Percentiles rank a stretch among this genome's conserved stretches.
Conservation (phyloP, 53 echinoderm and acorn worm genomes). For the Stichopus horrens region DNA sequence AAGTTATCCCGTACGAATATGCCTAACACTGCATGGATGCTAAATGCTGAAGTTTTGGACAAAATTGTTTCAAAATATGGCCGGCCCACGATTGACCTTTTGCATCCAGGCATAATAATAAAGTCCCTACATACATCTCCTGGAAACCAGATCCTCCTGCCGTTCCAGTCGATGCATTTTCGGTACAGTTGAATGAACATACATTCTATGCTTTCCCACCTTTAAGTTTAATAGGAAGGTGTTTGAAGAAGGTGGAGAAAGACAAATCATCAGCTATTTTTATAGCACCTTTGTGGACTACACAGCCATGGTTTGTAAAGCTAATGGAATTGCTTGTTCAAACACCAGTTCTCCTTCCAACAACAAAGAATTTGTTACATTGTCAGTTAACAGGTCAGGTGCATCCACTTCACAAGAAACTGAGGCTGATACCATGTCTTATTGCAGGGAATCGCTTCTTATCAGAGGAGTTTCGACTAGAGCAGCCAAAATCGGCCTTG, state of each 20-base stretch:
- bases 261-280: neutral
- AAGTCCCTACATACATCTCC: conserved; percentile 8
- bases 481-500: conserved; percentile 15
- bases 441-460: conserved; percentile 9
- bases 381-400: neutral
- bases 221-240: too few species aligned
- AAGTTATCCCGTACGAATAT: too few species aligned
- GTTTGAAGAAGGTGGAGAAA: neutral
- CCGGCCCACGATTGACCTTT: too few species aligned
- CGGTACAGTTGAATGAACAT: conserved; percentile 8
- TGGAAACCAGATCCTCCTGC: conserved; percentile 11
- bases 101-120: too few species aligned
- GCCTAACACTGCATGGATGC: too few species aligned
- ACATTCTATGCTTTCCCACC: conserved; percentile 15
- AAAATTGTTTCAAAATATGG: too few species aligned
- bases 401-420: conserved; percentile 21
- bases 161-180: neutral
- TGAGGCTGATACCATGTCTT: conserved; percentile 16
- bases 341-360: neutral
- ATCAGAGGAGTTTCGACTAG: conserved; percentile 24
- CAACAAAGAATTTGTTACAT: neutral
- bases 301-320: conserved; percentile 39
- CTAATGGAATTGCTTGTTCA: conserved; percentile 19
- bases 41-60: too few species aligned
- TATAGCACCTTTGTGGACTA: conserved; percentile 8